Base-by-base conservation (phyloP, 2,113 vertebrate genomes). In the Oreochromis aureus region DNA sequence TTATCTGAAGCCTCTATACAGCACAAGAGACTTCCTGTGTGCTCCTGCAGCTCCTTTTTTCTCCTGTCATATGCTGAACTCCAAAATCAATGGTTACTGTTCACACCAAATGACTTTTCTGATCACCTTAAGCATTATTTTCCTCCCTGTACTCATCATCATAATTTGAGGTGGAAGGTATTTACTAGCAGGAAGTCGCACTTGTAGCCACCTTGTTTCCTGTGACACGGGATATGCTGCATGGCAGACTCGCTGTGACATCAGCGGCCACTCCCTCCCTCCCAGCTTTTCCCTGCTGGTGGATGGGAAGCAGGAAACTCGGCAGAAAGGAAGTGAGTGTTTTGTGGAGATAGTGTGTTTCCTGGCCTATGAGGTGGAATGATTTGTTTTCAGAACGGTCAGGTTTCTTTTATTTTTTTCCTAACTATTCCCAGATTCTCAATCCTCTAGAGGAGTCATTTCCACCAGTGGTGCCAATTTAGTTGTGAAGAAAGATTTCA, bases 281-380 rank as follows among this genome's bases (percentile, higher is more conserved):
- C 44, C 71, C 69, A 30, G 24, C 41, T 48, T 85, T 86, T 85
- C 76, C 86, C 69, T 13, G 53, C 85, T 10, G 85, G 85, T 10
- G 82, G 36, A 46, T 81, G 85, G 95, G 94, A 95, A 96, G 91
- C 94, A 90, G 94, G 94, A 95, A 93, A 81, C 84, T 13, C 15
- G 12, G 15, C 89, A 36, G 71, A 76, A 51, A 85, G 95, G 95
- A 96, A 95, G 94, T 92, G 93, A 92, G 88, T 95, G 93, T 59
- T 93, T 89, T 85, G 81, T 59, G 87, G 79, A 90, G 95, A 96
- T 95, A 92, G 89, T 86, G 89, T 30, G 81, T 91, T 94, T 95
- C 93, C 94, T 92, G 89, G 56, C 58, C 80, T 86, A 6, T 66
- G 71, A 59, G 84, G 79, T 83, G 71, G 82, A 86, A 92, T 73